Conservation (phyloP, 2,797 vertebrate species). For the Lutjanus argentimaculatus region DNA sequence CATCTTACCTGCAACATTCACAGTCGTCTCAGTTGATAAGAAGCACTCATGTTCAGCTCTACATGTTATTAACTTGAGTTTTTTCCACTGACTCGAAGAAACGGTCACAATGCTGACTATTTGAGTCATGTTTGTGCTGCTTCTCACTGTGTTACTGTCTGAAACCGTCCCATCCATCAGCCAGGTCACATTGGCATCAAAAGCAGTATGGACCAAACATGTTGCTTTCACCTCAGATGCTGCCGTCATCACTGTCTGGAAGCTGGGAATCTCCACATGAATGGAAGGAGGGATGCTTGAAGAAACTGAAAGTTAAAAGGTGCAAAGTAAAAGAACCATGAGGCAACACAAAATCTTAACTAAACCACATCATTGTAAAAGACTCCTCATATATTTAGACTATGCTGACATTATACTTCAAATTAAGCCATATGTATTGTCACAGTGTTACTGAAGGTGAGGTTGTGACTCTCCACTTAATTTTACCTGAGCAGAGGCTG, state of each 20-base stretch:
- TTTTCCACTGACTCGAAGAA: accelerated
- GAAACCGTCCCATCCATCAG: accelerated
- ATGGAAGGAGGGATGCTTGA: slow-evolving; percentile 44
- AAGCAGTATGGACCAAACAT: slow-evolving; percentile 62
- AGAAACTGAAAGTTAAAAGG: slow-evolving; percentile 37
- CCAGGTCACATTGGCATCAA: slow-evolving; percentile 62
- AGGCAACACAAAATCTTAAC: no score
- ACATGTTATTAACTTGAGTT: not conserved
- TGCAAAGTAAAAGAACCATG: no score
- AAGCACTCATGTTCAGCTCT: slow-evolving; percentile 65
- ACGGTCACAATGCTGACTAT: slow-evolving; percentile 49
- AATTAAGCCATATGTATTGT: no score
- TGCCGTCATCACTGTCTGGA: slow-evolving; percentile 44
- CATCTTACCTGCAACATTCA: slow-evolving; percentile 29
- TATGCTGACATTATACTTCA: no score
- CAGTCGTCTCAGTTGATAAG: not conserved
- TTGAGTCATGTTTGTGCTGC: not conserved
- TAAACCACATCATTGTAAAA: no score
- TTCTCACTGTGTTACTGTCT: accelerated
- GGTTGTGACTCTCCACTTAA: slow-evolving; percentile 35
- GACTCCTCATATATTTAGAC: no score
- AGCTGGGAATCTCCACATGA: slow-evolving; percentile 65
- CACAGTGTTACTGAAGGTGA: not conserved
- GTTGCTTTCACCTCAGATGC: slow-evolving; percentile 5
- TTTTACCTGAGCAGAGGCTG: no score